Base-by-base conservation (phyloP, 2,797 vertebrate species). In the Chiroxiphia lanceolata region DNA sequence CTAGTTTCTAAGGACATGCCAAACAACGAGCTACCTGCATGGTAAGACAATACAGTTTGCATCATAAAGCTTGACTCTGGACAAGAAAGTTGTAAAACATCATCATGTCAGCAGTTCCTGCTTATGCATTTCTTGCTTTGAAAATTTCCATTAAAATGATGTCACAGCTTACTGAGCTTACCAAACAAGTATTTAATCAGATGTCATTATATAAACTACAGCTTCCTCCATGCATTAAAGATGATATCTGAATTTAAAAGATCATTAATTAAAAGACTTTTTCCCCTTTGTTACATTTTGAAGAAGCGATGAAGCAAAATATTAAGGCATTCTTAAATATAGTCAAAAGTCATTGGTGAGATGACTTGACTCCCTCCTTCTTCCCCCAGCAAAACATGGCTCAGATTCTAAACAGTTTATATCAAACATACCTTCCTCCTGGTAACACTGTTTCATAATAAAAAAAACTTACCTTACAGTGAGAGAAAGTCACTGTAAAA, bases 401-500 rank as follows among this genome's bases (percentile, higher is more conserved):
- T 85, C 56, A 86, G 25, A 31, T 25, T 76, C 40, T 40, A 38
- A 81, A 72, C 3, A 69, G 31, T 56, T 89, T 19, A 22, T 40
- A 50, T 93, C 34, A 88, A 83, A 88, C 8, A 6, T 16, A 50
- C 33, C 45, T 42, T 27, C 50, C 21, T 54, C 15, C 25, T 2
- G 4, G 21, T 48, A 90, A 51, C 10, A 25, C 15, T 42, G 15
- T 26, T 75, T 53, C 5, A 31, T 71, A 69, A 69, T 21, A 78
- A 67, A 83, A 83, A 54, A 4, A 3, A 80, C 71, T 96, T 96
- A 99, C 99, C 98, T 98, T 99, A 97, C 98, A 99, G 97, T 99
- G 99, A 93, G 99, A 98, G 94, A 99, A 99, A 83, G 97, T 98
- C 93, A 99, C 99, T 5, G 98, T 98, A 95, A 99, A 99, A 95